Conservation (phyloP, 2,888 invertebrate species). For the Acholoe squamosa region DNA sequence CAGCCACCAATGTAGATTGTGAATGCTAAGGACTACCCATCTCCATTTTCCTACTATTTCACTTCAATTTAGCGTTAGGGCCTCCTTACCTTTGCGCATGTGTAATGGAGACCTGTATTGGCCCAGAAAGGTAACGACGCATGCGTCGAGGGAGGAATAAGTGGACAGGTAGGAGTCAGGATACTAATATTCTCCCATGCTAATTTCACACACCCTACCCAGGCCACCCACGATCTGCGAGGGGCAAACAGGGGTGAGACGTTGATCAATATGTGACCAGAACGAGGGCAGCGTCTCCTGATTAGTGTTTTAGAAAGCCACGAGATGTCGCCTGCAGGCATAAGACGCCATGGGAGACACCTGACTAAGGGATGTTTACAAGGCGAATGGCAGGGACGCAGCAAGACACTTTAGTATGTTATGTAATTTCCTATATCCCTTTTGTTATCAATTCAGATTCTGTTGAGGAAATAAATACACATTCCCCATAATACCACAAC, state of each 20-base stretch:
- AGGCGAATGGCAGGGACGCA: not conserved
- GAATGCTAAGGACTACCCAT: too few species aligned
- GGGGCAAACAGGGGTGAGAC: constrained; percentile 2
- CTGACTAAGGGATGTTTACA: not conserved
- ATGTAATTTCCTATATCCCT: too few species aligned
- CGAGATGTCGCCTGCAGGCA: constrained; percentile 36
- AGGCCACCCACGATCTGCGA: not conserved
- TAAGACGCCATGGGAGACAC: constrained; percentile 25
- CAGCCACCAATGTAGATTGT: too few species aligned
- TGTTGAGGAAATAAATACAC: too few species aligned
- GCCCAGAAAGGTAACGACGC: not conserved
- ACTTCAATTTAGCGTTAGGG: not conserved
- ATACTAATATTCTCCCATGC: not conserved
- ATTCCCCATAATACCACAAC: too few species aligned
- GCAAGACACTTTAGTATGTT: not conserved
- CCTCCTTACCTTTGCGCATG: not conserved
- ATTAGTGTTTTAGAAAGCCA: constrained; percentile 39
- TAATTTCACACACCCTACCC: not conserved
- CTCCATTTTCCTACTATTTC: too few species aligned
- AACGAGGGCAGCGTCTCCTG: not conserved
- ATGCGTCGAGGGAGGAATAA: not conserved
- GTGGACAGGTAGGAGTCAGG: constrained; percentile 8
- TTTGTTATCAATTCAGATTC: too few species aligned
- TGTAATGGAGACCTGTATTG: not conserved
- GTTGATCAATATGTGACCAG: constrained; percentile 16